A percentile compares a stretch with the other conserved stretches of the same genome.
Conservation (phyloP, 2,888 invertebrate genomes). For the Hypomecis punctinalis region DNA sequence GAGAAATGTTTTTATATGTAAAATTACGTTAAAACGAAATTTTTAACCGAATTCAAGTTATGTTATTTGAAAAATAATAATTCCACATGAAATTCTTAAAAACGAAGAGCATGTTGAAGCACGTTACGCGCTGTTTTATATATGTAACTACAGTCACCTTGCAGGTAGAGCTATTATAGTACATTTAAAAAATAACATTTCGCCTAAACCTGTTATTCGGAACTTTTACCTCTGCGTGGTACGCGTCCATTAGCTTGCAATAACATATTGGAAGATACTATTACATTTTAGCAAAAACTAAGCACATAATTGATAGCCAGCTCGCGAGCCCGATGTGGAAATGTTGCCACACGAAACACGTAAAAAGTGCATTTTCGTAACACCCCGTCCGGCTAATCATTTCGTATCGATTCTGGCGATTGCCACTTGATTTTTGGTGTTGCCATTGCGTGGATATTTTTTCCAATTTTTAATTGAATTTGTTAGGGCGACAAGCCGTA, state of each 20-base stretch:
- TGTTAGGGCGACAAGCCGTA: not conserved
- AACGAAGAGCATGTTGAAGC: no score
- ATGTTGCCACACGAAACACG: constrained; percentile 40
- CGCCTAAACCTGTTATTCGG: not conserved
- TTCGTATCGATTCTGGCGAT: constrained; percentile 48
- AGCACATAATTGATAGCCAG: constrained; percentile 30
- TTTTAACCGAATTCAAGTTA: no score
- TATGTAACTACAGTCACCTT: no score
- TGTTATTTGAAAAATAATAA: no score
- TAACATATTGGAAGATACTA: constrained; percentile 4
- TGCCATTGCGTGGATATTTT: constrained; percentile 38
- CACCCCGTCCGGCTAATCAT: constrained; percentile 48
- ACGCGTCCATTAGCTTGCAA: not conserved
- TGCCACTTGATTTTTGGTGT: constrained; percentile 38
- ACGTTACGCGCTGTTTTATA: no score
- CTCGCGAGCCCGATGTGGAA: constrained; percentile 38
- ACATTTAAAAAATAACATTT: no score
- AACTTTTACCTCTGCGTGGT: not conserved
- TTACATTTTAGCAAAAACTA: constrained; percentile 35
- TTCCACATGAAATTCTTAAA: no score
- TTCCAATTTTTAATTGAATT: not conserved
- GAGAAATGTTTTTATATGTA: no score
- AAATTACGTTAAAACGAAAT: no score
- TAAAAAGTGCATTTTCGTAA: constrained; percentile 60
- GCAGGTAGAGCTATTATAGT: no score